Evolutionary conservation across 1,140 invertebrate genomes (phyloP).

Genomic region (Heliconius hermathena): DNA sequence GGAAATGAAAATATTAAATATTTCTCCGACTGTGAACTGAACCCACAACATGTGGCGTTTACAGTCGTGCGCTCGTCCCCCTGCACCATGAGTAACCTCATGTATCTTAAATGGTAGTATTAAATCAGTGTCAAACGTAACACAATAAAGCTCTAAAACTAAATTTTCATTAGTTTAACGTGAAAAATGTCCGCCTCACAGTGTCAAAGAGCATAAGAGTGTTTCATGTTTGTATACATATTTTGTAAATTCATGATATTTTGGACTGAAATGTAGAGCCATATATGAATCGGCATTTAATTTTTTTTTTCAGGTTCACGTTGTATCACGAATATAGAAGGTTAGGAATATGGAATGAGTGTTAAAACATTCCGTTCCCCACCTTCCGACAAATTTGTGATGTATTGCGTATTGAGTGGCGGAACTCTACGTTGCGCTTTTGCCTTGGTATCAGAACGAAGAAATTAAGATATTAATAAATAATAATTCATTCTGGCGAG

Average conservation of each 20-base stretch:
- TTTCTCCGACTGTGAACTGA: too few species aligned
- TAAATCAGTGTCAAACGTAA: neutral
- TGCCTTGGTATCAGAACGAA: neutral
- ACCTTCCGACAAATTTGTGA: neutral
- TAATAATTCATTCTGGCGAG: too few species aligned
- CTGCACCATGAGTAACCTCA: too few species aligned
- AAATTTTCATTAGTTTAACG: constrained; percentile 5
- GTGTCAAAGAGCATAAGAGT: neutral
- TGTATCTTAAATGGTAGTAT: neutral
- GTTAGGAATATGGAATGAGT: neutral
- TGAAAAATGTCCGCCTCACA: neutral
- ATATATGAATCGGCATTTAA: too few species aligned
- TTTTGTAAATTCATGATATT: neutral
- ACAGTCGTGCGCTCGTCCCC: too few species aligned
- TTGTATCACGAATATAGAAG: neutral
- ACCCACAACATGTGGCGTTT: too few species aligned
- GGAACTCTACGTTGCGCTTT: neutral
- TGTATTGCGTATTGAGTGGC: neutral
- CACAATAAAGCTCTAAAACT: neutral
- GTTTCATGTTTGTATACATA: neutral
- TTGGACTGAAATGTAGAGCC: too few species aligned
- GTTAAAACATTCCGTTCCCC: neutral
- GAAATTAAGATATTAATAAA: neutral
- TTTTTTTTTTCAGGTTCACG: neutral
- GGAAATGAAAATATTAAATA: too few species aligned